Base-by-base conservation (phyloP, 2,888 invertebrate species). In the Tinea pellionella region DNA sequence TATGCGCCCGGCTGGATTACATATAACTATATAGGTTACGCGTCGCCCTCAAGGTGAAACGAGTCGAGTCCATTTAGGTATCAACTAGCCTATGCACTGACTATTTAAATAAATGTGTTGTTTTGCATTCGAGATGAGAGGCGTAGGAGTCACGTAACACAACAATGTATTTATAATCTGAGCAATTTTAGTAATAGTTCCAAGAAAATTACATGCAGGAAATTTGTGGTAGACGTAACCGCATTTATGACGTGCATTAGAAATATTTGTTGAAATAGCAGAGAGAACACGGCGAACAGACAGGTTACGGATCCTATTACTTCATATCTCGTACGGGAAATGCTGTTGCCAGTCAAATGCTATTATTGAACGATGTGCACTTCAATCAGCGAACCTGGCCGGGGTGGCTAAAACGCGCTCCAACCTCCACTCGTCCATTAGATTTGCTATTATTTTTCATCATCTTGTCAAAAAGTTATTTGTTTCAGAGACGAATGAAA, bases 301-400 rank as follows among this genome's bases (percentile, higher is more conserved):
- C 47, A 47, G 47, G 47, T 47, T 47, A 47, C 16, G 15, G 47
- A 47, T 47, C 47, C 47, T 47, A 47, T 47, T 47, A 47, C 47
- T 47, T 16, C 47, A 15, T n/a, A 47, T 47, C 47, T 15, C 15
- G 47, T 47, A 9, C 15, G 47, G 47, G 47, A 15, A 47, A 47
- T 47, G 15, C 47, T 47, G 47, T 47, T 47, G 47, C 47, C 47
- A 47, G 47, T 47, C 47, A 47, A 47, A 47, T 47, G 47, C 47
- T 47, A 47, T 47, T 47, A 47, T 47, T 47, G 47, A 47, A 47
- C 47, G 47, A 47, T 47, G 47, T 47, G 47, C 47, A 47, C 47
- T 47, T 15, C 47, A 47, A 13, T 47, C 47, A 16, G 13, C 15
- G 13, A 47, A 47, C 47, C n/a, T 15, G 15, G 2, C 15, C 2